Conservation (phyloP, 2,888 invertebrate genomes). For the Tetragnatha montana region DNA sequence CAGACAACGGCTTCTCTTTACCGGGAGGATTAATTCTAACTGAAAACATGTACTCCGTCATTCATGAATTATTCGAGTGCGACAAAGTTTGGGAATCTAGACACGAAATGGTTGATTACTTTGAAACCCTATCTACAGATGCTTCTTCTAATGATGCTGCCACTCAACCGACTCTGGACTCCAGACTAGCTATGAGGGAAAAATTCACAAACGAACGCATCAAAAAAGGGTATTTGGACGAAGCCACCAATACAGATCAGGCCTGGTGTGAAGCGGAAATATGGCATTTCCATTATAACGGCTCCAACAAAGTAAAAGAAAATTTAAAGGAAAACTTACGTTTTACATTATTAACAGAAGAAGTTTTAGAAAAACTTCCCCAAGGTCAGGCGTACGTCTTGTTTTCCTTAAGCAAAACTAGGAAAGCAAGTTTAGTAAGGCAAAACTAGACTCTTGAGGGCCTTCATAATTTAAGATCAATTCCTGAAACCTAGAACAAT, state of each 20-base stretch:
- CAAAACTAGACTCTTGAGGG: too few relatives aligned
- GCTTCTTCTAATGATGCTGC: too few relatives aligned
- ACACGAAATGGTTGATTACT: slow-evolving; percentile 41
- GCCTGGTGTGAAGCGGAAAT: slow-evolving; percentile 74
- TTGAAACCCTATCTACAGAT: slow-evolving; percentile 14
- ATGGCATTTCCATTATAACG: slow-evolving; percentile 73
- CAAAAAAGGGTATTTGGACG: slow-evolving; percentile 75
- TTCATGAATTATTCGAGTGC: slow-evolving; percentile 19
- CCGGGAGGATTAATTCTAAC: slow-evolving; percentile 31
- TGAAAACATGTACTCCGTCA: slow-evolving; percentile 31
- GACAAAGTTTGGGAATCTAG: background rate
- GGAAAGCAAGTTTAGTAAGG: slow-evolving; percentile 27
- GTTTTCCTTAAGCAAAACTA: slow-evolving; percentile 28
- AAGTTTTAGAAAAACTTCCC: slow-evolving; percentile 19
- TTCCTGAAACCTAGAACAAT: too few relatives aligned
- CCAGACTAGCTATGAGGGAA: background rate
- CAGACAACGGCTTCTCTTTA: background rate
- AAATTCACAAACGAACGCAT: slow-evolving; percentile 12
- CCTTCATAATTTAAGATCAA: too few relatives aligned
- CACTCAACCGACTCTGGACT: too few relatives aligned
- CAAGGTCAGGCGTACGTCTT: slow-evolving; percentile 46
- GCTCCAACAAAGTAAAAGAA: slow-evolving; percentile 13
- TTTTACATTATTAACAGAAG: slow-evolving; percentile 35
- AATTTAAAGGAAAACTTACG: slow-evolving; percentile 33
- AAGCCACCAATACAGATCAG: slow-evolving; percentile 75